These are phyloP conservation scores for Sebastes miniatus DNA, from an alignment of 2,797 vertebrate species.

Conservation along the genomic window DNA sequence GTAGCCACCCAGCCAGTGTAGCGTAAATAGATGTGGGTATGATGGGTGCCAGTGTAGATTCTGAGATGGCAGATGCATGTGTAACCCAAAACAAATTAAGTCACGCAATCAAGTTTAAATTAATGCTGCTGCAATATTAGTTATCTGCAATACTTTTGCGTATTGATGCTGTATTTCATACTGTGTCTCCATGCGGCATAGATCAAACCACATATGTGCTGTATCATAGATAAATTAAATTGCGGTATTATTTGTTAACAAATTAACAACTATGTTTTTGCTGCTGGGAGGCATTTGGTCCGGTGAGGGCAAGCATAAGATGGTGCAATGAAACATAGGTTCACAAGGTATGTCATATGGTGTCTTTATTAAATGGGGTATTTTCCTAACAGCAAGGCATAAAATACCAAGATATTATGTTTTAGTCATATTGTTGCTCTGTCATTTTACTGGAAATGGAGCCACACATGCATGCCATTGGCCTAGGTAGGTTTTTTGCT, in stretches of 20 bases:
- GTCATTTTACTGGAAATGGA: not conserved
- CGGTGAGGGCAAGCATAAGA: not conserved
- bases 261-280: not conserved
- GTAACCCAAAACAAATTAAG: not conserved
- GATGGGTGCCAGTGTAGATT: slow-evolving; percentile 1
- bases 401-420: not conserved
- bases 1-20: not conserved
- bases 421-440: not conserved
- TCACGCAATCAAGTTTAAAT: not conserved
- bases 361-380: not conserved
- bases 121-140: not conserved
- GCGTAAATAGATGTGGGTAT: slow-evolving; percentile 7
- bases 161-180: not conserved
- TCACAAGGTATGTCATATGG: not conserved
- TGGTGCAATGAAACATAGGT: not conserved
- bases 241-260: not conserved
- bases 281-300: not conserved
- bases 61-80: not conserved
- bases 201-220: not conserved
- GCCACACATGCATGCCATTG: not conserved
- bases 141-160: not conserved
- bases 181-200: not conserved
- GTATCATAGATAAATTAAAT: not conserved
- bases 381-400: not conserved
- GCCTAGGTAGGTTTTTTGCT: not conserved